Conservation (phyloP, 2,113 vertebrate genomes). For the Etia nguti region DNA sequence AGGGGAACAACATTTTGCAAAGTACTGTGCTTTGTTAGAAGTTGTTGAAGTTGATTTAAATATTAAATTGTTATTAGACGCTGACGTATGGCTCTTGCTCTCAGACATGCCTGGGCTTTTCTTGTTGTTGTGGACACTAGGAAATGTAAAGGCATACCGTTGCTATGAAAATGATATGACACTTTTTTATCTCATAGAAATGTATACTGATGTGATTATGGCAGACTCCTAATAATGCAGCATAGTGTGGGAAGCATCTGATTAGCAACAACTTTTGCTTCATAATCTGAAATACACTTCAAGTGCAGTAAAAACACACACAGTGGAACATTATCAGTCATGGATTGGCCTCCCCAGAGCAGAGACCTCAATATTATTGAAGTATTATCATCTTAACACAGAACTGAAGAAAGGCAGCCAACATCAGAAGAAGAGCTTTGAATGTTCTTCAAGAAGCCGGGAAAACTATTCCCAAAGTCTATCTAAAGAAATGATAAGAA, state of each 20-base stretch:
- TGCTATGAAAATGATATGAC: neutral
- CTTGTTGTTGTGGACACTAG: neutral
- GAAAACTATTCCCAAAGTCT: neutral
- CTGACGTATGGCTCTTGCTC: neutral
- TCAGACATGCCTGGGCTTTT: neutral
- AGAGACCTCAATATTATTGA: neutral
- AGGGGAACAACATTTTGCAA: neutral
- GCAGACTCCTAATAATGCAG: neutral
- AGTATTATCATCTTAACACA: neutral
- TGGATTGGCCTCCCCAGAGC: neutral
- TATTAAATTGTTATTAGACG: neutral
- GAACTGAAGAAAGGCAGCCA: neutral
- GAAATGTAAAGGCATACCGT: neutral
- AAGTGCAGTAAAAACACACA: neutral
- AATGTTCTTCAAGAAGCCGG: neutral
- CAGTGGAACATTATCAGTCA: neutral
- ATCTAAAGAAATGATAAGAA: neutral
- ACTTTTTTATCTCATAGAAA: neutral
- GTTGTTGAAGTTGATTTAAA: fast-evolving
- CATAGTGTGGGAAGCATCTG: neutral
- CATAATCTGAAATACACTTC: neutral
- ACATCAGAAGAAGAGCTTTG: neutral
- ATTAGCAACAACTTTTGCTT: neutral
- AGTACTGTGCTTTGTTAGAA: neutral
- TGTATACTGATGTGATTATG: fast-evolving